Evolutionary conservation across 2,113 vertebrate species (phyloP).

Genomic region (Ginglymostoma cirratum): DNA sequence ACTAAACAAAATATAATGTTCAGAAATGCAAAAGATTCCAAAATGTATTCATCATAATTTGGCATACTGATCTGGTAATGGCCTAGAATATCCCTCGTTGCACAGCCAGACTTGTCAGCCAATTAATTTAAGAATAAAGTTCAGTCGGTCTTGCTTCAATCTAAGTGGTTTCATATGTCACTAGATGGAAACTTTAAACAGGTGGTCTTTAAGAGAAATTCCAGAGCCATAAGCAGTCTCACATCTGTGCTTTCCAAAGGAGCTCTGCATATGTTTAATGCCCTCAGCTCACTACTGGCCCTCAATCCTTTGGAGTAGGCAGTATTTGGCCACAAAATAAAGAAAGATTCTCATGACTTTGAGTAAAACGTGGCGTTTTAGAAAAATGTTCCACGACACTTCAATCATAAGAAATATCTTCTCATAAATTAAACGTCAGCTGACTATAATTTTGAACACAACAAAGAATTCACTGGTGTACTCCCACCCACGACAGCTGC

Average conservation of each 20-base stretch:
- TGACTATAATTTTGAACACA: not conserved
- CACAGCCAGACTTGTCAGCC: not conserved
- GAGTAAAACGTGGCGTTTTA: not conserved
- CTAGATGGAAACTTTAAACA: not conserved
- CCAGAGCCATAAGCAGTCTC: not conserved
- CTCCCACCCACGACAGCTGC: not conserved
- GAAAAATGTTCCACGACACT: not conserved
- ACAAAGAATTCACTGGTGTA: slow-evolving; percentile 12
- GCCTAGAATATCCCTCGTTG: not conserved
- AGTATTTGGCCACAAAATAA: slow-evolving; percentile 9
- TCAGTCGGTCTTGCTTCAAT: not conserved
- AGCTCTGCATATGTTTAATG: not conserved
- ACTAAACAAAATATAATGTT: not conserved
- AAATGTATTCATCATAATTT: not conserved
- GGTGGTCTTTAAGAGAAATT: not conserved
- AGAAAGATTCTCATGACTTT: not conserved
- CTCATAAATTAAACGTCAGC: not conserved
- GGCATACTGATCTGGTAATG: not conserved
- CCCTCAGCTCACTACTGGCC: not conserved
- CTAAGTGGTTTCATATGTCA: not conserved
- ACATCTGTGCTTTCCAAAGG: not conserved
- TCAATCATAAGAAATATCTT: not conserved
- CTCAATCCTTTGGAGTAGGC: not conserved
- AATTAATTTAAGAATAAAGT: not conserved
- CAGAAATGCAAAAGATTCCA: not conserved